These are phyloP conservation scores for Sphaerophoria rueppellii DNA, from an alignment of 2,888 invertebrate genomes.

Conservation along the genomic window DNA sequence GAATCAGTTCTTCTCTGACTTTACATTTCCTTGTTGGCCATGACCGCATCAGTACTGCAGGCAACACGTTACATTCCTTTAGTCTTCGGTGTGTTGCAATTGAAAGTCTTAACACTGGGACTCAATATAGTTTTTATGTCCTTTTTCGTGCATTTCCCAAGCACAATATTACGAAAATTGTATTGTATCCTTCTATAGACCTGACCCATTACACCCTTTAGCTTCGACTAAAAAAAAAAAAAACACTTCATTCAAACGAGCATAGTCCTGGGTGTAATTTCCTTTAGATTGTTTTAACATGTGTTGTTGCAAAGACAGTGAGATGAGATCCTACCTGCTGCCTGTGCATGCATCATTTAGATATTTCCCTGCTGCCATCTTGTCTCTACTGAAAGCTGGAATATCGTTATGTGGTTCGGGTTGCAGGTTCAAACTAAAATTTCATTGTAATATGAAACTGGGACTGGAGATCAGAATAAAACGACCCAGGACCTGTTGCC, in stretches of 20 bases:
- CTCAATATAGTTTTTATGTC: not conserved
- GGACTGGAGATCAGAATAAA: constrained; percentile 37
- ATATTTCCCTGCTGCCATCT: constrained; percentile 14
- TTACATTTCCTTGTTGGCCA: too few relatives aligned
- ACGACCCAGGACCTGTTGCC: not conserved
- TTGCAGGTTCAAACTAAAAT: constrained; percentile 43
- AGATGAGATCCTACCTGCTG: not conserved
- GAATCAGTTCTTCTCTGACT: constrained; percentile 20
- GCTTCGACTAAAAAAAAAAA: not conserved
- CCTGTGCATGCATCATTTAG: constrained; percentile 25
- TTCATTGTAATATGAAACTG: constrained; percentile 69
- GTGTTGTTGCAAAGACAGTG: constrained; percentile 24
- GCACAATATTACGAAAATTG: constrained; percentile 49
- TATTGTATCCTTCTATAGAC: constrained; percentile 29
- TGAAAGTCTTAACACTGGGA: constrained; percentile 32
- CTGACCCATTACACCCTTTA: constrained; percentile 30
- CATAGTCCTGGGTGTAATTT: constrained; percentile 72
- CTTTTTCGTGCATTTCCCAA: constrained; percentile 31
- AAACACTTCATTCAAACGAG: constrained; percentile 70
- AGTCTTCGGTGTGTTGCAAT: constrained; percentile 50
- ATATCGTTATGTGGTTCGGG: constrained; percentile 66
- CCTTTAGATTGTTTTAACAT: constrained; percentile 73
- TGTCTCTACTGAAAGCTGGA: constrained; percentile 3
- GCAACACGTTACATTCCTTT: too few relatives aligned
- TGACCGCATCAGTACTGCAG: too few relatives aligned